Evolutionary conservation across 2,888 invertebrate genomes (phyloP).

Genomic region (Horisme vitalbata): DNA sequence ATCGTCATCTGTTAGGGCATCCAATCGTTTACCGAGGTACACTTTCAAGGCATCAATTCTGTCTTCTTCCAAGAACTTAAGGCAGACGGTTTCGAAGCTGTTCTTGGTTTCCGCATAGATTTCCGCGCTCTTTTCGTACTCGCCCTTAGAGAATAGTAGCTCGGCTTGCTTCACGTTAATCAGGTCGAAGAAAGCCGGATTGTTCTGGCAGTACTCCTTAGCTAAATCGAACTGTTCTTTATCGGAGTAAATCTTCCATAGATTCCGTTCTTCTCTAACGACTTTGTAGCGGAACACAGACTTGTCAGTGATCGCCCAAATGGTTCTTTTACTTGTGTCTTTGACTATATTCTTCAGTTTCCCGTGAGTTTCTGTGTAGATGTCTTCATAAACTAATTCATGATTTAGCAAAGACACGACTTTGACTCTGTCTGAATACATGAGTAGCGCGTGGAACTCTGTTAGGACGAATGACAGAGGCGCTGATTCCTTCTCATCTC

Average conservation of each 20-base stretch:
- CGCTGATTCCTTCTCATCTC: slow-evolving; percentile 66
- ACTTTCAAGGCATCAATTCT: slow-evolving; percentile 93
- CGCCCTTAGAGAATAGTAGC: slow-evolving; percentile 88
- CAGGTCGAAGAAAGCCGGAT: slow-evolving; percentile 91
- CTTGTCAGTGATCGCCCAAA: slow-evolving; percentile 94
- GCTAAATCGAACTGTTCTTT: slow-evolving; percentile 93
- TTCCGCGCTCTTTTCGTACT: slow-evolving; percentile 92
- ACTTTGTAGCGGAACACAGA: slow-evolving; percentile 94
- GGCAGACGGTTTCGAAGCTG: slow-evolving; percentile 96
- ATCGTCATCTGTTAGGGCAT: slow-evolving; percentile 87
- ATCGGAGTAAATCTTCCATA: slow-evolving; percentile 94
- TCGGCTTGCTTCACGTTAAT: slow-evolving; percentile 95
- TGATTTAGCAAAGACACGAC: slow-evolving; percentile 93
- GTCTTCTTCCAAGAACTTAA: slow-evolving; percentile 93
- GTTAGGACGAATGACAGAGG: slow-evolving; percentile 92
- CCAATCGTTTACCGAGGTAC: slow-evolving; percentile 92
- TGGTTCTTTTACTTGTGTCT: slow-evolving; percentile 89
- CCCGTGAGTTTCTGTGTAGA: slow-evolving; percentile 90
- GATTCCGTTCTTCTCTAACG: slow-evolving; percentile 90
- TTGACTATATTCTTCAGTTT: slow-evolving; percentile 90
- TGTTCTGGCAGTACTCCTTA: slow-evolving; percentile 91
- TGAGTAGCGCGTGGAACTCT: slow-evolving; percentile 93
- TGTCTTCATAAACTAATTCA: slow-evolving; percentile 93
- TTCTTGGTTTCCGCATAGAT: slow-evolving; percentile 95
- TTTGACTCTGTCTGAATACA: slow-evolving; percentile 92